Evolutionary conservation across 2,113 vertebrate species (phyloP).

Genomic region (Triplophysa siluroides): DNA sequence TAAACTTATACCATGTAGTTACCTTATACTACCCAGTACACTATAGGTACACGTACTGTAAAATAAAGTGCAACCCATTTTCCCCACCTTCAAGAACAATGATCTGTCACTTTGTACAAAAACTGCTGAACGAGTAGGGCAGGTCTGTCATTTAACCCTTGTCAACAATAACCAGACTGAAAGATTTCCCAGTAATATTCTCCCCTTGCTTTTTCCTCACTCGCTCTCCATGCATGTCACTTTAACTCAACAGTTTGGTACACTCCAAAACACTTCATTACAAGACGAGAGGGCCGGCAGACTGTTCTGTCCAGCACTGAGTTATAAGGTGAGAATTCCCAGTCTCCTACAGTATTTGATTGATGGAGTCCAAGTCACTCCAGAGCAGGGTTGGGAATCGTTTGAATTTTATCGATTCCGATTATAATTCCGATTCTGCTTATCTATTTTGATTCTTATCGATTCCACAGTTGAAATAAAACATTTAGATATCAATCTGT

Average conservation of each 20-base stretch:
- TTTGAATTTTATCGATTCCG: no score
- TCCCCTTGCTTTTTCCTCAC: not conserved
- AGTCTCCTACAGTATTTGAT: slow-evolving; percentile 49
- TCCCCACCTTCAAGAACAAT: not conserved
- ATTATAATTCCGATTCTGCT: no score
- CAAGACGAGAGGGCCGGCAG: slow-evolving; percentile 3
- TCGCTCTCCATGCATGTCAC: not conserved
- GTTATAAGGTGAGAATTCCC: slow-evolving; percentile 55
- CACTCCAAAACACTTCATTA: slow-evolving; percentile 20
- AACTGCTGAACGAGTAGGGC: not conserved
- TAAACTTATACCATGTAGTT: no score
- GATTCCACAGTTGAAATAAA: no score
- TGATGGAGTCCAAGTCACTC: slow-evolving; percentile 43
- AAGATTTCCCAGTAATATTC: not conserved
- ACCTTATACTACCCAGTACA: no score
- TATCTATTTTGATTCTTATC: no score
- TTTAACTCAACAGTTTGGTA: not conserved
- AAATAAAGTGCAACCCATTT: not conserved
- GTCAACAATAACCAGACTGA: not conserved
- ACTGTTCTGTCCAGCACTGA: slow-evolving; percentile 29
- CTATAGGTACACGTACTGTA: no score
- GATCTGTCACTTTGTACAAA: slow-evolving; percentile 8
- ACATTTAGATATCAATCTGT: no score
- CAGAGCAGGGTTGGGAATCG: no score
- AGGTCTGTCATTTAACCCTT: not conserved